A percentile compares a stretch with the other conserved stretches of the same genome.
phyloP scores from a whole-genome alignment of 2,797 vertebrate genomes.

The Sebastes hubbsi region DNA sequence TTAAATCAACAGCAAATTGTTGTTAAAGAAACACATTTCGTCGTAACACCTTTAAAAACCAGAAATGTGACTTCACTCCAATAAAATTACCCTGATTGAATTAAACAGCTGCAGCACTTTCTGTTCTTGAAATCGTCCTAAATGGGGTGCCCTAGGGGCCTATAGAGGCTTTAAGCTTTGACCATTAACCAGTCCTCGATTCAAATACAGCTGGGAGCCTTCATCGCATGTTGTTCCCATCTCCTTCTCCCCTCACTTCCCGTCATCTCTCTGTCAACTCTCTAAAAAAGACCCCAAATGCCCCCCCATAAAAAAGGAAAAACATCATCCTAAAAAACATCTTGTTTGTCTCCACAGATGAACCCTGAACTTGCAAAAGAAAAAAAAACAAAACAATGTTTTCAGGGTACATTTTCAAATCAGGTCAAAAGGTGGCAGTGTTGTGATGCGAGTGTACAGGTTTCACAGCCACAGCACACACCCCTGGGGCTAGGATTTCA shows the following conservation, averaged over 20 bases:
- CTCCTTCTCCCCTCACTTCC: not conserved
- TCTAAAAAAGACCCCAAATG: not conserved
- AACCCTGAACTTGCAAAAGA: not conserved
- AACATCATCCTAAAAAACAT: not conserved
- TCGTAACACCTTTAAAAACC: not conserved
- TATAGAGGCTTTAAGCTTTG: not conserved
- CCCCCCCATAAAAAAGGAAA: not conserved
- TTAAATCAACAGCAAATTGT: slow-evolving; percentile 12
- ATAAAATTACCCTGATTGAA: not conserved
- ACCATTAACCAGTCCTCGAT: not conserved
- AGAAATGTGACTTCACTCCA: not conserved
- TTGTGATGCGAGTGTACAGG: slow-evolving; percentile 40
- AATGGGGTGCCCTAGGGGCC: too few relatives aligned
- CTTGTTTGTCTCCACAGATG: not conserved
- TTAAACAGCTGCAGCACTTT: not conserved
- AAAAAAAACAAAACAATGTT: not conserved
- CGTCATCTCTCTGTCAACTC: not conserved
- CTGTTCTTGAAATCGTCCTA: not conserved
- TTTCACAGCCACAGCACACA: slow-evolving; percentile 13
- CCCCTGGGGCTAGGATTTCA: slow-evolving; percentile 62
- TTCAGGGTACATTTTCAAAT: slow-evolving; percentile 2
- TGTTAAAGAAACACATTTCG: not conserved
- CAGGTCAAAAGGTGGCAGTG: slow-evolving; percentile 75
- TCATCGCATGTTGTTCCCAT: not conserved
- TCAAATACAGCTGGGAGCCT: not conserved